These are phyloP conservation scores for Lytechinus pictus DNA, from an alignment of 35 echinoderm and acorn worm species.

Conservation along the genomic window DNA sequence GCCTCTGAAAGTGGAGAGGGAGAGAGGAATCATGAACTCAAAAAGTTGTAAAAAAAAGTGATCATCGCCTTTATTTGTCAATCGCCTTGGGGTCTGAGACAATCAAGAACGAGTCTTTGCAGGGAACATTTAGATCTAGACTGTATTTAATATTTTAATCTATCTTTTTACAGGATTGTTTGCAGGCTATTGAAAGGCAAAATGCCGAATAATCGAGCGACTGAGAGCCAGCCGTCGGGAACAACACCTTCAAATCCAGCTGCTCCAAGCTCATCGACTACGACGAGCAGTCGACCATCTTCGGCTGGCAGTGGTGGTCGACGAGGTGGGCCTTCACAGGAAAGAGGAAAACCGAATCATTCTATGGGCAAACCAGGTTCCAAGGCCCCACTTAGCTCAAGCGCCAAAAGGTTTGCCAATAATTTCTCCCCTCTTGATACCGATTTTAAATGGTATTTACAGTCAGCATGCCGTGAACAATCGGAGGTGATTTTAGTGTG, in stretches of 20 bases:
- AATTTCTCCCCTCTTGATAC: neutral
- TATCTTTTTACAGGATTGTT: slow-evolving; percentile 33
- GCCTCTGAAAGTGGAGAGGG: too few relatives aligned
- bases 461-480: slow-evolving; percentile 31
- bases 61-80: neutral
- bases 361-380: slow-evolving; percentile 38
- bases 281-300: neutral
- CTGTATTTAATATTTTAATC: neutral
- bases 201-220: slow-evolving; percentile 48
- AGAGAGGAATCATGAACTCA: neutral
- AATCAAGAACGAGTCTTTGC: neutral
- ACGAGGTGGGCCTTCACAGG: slow-evolving; percentile 32
- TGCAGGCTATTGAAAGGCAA: slow-evolving; percentile 26
- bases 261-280: slow-evolving; percentile 28
- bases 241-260: slow-evolving; percentile 2
- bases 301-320: slow-evolving; percentile 25
- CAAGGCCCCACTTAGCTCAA: slow-evolving; percentile 53
- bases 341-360: slow-evolving; percentile 46
- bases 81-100: slow-evolving; percentile 15
- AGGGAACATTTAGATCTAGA: neutral
- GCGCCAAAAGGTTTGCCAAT: slow-evolving; percentile 62
- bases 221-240: slow-evolving; percentile 6
- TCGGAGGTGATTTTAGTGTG: slow-evolving; percentile 8
- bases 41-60: slow-evolving; percentile 46
- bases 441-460: slow-evolving; percentile 52